phyloP scores from a whole-genome alignment of 1,140 invertebrate genomes.

The Platyscapa corneri region DNA sequence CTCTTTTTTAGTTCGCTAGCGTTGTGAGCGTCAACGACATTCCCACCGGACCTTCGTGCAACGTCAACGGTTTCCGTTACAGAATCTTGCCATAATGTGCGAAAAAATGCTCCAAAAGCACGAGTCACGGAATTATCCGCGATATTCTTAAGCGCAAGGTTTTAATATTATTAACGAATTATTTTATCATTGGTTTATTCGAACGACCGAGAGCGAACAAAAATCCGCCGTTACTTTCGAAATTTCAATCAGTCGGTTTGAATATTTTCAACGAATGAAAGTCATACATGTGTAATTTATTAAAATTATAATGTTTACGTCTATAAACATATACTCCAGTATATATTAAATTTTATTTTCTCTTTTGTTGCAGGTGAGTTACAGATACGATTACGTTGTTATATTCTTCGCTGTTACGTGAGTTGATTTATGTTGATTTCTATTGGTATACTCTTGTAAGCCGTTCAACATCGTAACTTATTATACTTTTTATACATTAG shows the following conservation, averaged over 20 bases:
- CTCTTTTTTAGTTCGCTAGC: background rate
- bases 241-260: too few species aligned
- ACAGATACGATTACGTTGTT: background rate
- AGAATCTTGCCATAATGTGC: background rate
- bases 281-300: background rate
- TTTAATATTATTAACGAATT: background rate
- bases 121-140: too few species aligned
- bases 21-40: background rate
- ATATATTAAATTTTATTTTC: background rate
- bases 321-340: background rate
- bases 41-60: background rate
- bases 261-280: background rate
- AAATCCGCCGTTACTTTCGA: too few species aligned
- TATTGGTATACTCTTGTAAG: background rate
- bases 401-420: background rate
- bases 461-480: background rate
- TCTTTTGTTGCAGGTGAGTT: slow-evolving; percentile 43
- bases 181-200: too few species aligned
- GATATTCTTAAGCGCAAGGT: background rate
- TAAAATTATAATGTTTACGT: background rate
- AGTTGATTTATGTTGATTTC: slow-evolving; percentile 7
- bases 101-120: too few species aligned
- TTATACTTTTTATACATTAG: background rate
- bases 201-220: too few species aligned
- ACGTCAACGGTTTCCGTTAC: background rate